Evolutionary conservation across 2,113 vertebrate species (phyloP).

Genomic region (Pterocles burchelli): DNA sequence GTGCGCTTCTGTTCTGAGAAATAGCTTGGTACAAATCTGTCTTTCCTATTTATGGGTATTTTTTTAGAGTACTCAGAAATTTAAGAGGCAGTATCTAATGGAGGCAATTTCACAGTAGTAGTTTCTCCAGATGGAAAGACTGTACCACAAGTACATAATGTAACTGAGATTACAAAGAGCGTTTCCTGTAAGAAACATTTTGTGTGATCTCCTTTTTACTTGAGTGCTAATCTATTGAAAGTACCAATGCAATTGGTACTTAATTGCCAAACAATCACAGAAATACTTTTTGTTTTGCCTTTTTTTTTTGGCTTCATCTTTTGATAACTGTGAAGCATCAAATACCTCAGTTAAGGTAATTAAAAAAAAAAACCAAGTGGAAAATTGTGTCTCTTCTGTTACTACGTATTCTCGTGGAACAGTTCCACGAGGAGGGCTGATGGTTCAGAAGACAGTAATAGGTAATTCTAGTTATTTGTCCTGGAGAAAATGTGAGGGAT

Average conservation of each 20-base stretch:
- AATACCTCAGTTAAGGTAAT: slow-evolving; percentile 53
- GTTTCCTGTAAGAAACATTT: neutral
- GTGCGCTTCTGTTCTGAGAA: neutral
- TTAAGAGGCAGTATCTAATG: neutral
- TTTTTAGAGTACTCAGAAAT: neutral
- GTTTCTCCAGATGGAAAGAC: neutral
- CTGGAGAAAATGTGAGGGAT: neutral
- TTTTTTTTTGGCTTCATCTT: slow-evolving; percentile 64
- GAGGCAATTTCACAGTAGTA: neutral
- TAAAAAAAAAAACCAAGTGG: neutral
- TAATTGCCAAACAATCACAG: neutral
- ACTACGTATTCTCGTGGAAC: neutral
- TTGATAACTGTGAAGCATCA: slow-evolving; percentile 35
- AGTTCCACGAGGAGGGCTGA: neutral
- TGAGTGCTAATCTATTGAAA: neutral
- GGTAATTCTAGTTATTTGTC: neutral
- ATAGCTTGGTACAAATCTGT: neutral
- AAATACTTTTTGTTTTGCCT: neutral
- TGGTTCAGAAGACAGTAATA: neutral
- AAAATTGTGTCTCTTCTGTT: neutral
- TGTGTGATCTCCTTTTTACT: neutral
- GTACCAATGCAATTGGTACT: neutral
- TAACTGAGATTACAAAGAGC: neutral
- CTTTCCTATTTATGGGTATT: neutral
- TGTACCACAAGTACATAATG: neutral